These are phyloP conservation scores for Malacoraja senta DNA, from an alignment of 2,797 vertebrate species.

Conservation along the genomic window DNA sequence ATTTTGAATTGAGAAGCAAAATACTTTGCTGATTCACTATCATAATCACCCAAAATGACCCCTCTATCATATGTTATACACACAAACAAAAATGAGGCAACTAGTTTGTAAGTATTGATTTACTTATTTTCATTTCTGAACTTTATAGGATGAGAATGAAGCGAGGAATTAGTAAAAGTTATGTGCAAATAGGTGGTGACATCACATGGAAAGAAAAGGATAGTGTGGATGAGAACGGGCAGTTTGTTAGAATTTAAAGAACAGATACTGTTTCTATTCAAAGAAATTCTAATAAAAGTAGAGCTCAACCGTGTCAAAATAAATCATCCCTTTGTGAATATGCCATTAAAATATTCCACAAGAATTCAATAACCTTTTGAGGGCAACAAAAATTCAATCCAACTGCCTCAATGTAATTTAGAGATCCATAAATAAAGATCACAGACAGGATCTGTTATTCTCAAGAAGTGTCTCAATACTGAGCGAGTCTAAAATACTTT, in stretches of 20 bases:
- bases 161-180: background rate
- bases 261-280: background rate
- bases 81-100: background rate
- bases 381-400: slow-evolving; percentile 1
- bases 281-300: background rate
- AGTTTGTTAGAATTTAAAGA: background rate
- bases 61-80: background rate
- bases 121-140: background rate
- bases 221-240: background rate
- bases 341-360: slow-evolving; percentile 31
- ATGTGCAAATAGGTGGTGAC: background rate
- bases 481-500: background rate
- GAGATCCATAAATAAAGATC: slow-evolving; percentile 28
- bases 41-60: background rate
- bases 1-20: background rate
- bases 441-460: background rate
- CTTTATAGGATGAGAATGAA: background rate
- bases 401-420: slow-evolving; percentile 26
- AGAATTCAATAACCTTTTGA: slow-evolving; percentile 25
- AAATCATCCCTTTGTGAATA: background rate
- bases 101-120: background rate
- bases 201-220: background rate
- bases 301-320: slow-evolving; percentile 20
- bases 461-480: background rate
- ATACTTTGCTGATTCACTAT: too few species aligned